phyloP scores from a whole-genome alignment of 2,888 invertebrate genomes.

The Tetropium fuscum region DNA sequence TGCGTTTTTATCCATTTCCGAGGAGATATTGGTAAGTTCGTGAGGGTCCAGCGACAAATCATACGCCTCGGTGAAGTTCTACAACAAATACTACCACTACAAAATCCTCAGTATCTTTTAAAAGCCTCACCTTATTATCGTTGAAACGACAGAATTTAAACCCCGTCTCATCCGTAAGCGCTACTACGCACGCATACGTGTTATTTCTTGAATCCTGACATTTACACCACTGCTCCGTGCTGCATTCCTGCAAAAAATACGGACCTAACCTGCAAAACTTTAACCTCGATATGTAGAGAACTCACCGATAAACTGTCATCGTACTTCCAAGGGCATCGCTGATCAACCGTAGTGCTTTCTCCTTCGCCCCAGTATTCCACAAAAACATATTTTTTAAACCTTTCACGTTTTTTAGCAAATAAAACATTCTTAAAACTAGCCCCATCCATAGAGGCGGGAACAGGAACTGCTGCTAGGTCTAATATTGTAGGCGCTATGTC shows the following conservation, averaged over 20 bases:
- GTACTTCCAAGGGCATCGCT: conserved; percentile 74
- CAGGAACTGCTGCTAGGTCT: conserved; percentile 73
- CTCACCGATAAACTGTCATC: conserved; percentile 74
- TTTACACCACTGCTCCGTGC: conserved; percentile 77
- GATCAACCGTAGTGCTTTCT: conserved; percentile 68
- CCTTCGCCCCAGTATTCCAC: conserved; percentile 89
- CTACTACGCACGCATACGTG: conserved; percentile 83
- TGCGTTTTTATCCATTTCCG: conserved; percentile 28
- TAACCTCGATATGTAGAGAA: background rate
- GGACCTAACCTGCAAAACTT: background rate
- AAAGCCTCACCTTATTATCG: conserved; percentile 68
- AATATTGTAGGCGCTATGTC: conserved; percentile 89
- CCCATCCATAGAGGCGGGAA: conserved; percentile 48
- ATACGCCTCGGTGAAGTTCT: conserved; percentile 84
- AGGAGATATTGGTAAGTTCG: conserved; percentile 76
- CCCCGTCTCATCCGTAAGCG: conserved; percentile 69
- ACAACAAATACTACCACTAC: background rate
- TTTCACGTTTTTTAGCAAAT: conserved; percentile 28
- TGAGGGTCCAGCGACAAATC: conserved; percentile 77
- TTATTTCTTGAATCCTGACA: conserved; percentile 90
- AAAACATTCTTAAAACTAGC: conserved; percentile 54
- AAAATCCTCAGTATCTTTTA: background rate
- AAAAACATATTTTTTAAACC: conserved; percentile 71
- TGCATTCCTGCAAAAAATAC: conserved; percentile 72
- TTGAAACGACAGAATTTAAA: conserved; percentile 75